phyloP scores from a whole-genome alignment of 1,140 invertebrate species.

The Muscidifurax raptorellus region DNA sequence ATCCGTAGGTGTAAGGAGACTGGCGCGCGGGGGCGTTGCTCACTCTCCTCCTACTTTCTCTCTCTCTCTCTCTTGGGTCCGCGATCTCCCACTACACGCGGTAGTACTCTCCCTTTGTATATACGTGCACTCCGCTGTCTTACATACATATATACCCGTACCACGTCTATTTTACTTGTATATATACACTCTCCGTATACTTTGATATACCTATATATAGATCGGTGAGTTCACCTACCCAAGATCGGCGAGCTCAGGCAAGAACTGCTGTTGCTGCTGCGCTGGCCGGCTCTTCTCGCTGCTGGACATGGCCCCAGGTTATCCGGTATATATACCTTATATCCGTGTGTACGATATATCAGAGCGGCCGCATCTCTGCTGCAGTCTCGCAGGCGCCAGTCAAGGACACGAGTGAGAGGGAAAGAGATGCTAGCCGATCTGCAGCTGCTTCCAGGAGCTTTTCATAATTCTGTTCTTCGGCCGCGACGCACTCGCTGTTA shows the following conservation, averaged over 20 bases:
- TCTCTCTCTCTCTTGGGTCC: conserved; percentile 1
- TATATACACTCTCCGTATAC: neutral
- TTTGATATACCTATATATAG: neutral
- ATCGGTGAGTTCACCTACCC: neutral
- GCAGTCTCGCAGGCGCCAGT: neutral
- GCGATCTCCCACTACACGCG: neutral
- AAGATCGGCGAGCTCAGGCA: conserved; percentile 4
- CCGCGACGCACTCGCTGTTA: neutral
- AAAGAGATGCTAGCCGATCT: neutral
- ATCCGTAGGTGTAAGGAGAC: neutral
- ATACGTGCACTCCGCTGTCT: neutral
- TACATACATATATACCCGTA: neutral
- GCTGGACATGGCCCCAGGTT: neutral
- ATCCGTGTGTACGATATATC: neutral
- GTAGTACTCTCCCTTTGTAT: neutral
- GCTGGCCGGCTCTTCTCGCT: neutral
- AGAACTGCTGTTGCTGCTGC: conserved; percentile 11
- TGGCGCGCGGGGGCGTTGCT: conserved; percentile 42
- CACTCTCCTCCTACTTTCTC: conserved; percentile 28
- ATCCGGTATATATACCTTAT: neutral
- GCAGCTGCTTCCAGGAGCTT: neutral
- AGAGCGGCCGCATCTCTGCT: neutral
- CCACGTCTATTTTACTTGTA: neutral
- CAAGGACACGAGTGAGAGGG: neutral
- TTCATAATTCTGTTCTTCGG: neutral